phyloP scores from a whole-genome alignment of 2,888 invertebrate genomes.

The Eustalomyia histrio region DNA sequence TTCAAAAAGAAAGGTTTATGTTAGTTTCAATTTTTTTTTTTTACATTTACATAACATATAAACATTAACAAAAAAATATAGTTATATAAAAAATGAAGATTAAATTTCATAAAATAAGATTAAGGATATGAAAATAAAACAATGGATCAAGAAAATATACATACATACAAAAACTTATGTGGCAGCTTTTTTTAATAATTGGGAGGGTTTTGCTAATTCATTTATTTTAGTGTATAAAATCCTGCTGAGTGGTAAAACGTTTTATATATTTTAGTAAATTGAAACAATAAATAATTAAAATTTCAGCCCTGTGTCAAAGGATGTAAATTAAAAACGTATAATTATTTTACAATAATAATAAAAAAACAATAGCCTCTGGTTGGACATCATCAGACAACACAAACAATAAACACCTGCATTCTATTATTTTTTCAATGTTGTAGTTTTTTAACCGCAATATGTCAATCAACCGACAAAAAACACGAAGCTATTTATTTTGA shows the following conservation, averaged over 20 bases:
- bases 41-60: conserved; percentile 23
- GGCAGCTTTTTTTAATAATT: neutral
- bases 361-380: neutral
- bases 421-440: conserved; percentile 66
- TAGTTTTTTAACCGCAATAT: conserved; percentile 71
- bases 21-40: neutral
- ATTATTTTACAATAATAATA: conserved; percentile 37
- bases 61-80: conserved; percentile 8
- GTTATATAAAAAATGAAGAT: conserved; percentile 13
- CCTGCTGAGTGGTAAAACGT: too few species aligned
- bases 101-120: neutral
- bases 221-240: neutral
- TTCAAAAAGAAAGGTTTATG: neutral
- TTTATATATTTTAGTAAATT: neutral
- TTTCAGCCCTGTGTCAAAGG: conserved; percentile 17
- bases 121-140: conserved; percentile 24
- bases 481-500: conserved; percentile 21
- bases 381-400: conserved; percentile 14
- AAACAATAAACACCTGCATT: conserved; percentile 70
- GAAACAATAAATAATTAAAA: conserved; percentile 28
- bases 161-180: conserved; percentile 18
- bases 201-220: neutral
- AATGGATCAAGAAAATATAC: conserved; percentile 19
- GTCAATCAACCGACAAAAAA: conserved; percentile 70
- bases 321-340: conserved; percentile 23